These are phyloP conservation scores for Nothoprocta pentlandii DNA, from an alignment of 2,113 vertebrate genomes.

Conservation along the genomic window DNA sequence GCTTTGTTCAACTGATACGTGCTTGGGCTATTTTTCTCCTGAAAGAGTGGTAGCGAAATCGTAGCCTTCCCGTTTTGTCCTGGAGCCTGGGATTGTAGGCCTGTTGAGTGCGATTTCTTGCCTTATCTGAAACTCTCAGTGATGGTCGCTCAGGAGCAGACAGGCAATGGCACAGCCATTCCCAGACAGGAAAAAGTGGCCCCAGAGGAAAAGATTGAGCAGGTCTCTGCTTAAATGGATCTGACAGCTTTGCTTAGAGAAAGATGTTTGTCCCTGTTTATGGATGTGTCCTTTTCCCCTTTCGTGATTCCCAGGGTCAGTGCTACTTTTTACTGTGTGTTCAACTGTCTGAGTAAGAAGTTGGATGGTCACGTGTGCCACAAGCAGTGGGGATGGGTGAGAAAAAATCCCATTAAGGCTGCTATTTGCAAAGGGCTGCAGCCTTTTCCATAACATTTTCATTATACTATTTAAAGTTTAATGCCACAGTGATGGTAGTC, in stretches of 20 bases:
- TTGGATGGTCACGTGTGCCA: neutral
- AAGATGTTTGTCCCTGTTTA: conserved; percentile 81
- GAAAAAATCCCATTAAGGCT: conserved; percentile 57
- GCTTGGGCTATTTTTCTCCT: conserved; percentile 16
- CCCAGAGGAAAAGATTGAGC: conserved; percentile 69
- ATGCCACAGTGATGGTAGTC: neutral
- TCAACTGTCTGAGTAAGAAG: conserved; percentile 68
- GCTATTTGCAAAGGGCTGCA: neutral
- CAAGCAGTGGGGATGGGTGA: conserved; percentile 61
- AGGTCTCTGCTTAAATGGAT: conserved; percentile 72
- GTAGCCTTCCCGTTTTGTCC: conserved; percentile 65
- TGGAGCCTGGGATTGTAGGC: conserved; percentile 42
- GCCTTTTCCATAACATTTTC: conserved; percentile 41
- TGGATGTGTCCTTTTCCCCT: conserved; percentile 69
- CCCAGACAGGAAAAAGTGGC: conserved; percentile 77
- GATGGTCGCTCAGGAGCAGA: conserved; percentile 68
- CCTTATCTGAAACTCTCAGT: conserved; percentile 79
- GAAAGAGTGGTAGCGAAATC: conserved; percentile 60
- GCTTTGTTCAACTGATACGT: conserved; percentile 52
- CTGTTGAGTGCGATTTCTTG: conserved; percentile 66
- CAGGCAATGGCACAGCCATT: conserved; percentile 58
- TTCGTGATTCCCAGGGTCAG: conserved; percentile 78
- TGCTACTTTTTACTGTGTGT: conserved; percentile 76
- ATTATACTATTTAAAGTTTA: conserved; percentile 51
- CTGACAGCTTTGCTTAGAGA: conserved; percentile 77